Evolutionary conservation across 53 echinoderm and acorn worm species (phyloP), one percentile per base, ranked within the genome.

Genomic region (Arbacia lixula): DNA sequence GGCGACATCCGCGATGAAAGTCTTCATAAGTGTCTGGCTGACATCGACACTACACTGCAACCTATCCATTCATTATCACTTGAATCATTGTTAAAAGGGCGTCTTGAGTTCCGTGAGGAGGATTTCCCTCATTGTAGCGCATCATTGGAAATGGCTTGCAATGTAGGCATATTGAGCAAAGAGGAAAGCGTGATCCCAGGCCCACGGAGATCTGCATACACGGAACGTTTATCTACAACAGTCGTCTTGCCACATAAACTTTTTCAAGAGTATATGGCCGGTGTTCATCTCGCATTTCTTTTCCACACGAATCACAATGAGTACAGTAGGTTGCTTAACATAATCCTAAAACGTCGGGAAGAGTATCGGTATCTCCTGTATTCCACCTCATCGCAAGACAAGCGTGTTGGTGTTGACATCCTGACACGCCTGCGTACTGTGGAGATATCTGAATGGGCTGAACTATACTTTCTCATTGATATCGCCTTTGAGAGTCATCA

Each of bases 221-320:
- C 33, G 0, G 40, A 22, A n/a, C 68, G 36, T 5, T 6, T n/a
- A n/a, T n/a, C n/a, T n/a, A 39, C 28, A 12, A 41, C 28, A 11
- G 72, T 72, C 12, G 26, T 29, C 19, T 72, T 72, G 16, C 50
- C 51, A 1, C 72, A 72, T 52, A 72, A 72, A 52, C 72, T 72
- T 26, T 51, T 72, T 19, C 72, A 72, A 27, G 72, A 49, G 53
- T 72, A 72, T n/a, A 49, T 72, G 72, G 72, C 72, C 8, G 72
- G 72, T 3, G 19, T 72, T 16, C 53, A 72, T 17, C 72, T 72
- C 25, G 72, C 72, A 16, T 72, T 52, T 22, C 72, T 72, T 2
- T 36, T 50, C 33, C 29, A 51, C 12, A 16, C 51, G 14, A 33
- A 72, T 36, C 10, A 49, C 12, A 51, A 1, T 12, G 52, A 36